Percentiles rank a stretch among this genome's conserved stretches.
Conservation (phyloP, 2,797 vertebrate genomes). For the Alectoris magna region DNA sequence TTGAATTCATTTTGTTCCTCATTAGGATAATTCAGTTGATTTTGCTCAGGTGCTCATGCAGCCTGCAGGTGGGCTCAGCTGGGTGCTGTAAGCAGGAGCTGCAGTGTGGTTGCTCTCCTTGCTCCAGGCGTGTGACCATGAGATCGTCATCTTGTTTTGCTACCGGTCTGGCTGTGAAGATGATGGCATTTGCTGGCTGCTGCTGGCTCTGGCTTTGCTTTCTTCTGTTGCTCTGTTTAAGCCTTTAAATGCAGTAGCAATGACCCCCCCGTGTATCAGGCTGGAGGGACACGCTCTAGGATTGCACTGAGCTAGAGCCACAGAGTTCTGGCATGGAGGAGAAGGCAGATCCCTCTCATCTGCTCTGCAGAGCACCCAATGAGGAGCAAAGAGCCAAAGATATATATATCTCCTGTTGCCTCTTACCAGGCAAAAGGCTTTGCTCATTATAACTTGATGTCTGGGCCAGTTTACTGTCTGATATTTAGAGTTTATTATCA, state of each 20-base stretch:
- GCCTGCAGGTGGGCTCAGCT: neutral
- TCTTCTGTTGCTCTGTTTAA: neutral
- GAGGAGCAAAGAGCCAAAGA: neutral
- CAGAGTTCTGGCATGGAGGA: neutral
- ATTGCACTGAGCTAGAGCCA: neutral
- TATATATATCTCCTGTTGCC: neutral
- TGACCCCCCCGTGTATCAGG: neutral
- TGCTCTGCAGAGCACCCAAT: neutral
- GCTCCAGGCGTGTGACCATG: neutral
- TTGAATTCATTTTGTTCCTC: slow-evolving; percentile 22
- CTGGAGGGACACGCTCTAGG: rapidly evolving
- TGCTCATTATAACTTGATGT: neutral
- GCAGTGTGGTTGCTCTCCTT: neutral
- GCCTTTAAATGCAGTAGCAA: neutral
- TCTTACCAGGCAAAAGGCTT: neutral
- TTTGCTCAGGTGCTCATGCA: neutral
- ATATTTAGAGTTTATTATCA: neutral
- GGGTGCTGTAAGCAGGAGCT: neutral
- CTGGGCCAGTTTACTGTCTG: neutral
- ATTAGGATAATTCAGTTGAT: neutral
- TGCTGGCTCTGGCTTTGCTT: neutral
- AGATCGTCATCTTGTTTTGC: neutral
- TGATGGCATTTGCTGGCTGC: neutral
- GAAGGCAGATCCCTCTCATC: rapidly evolving
- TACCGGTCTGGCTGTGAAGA: neutral